These are phyloP conservation scores for Hypsopygia costalis DNA, from an alignment of 2,888 invertebrate genomes.

Conservation along the genomic window DNA sequence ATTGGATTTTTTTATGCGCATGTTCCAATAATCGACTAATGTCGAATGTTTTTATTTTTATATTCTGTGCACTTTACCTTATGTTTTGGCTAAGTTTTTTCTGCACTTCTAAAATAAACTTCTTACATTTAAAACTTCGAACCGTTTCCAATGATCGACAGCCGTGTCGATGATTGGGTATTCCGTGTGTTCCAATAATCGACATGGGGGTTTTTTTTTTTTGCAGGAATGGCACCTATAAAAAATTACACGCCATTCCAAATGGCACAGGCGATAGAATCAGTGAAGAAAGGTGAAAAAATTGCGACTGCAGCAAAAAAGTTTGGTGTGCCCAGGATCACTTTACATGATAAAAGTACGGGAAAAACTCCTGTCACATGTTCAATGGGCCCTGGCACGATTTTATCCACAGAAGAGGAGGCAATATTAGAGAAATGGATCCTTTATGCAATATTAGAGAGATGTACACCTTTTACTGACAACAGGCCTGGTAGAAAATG, in stretches of 20 bases:
- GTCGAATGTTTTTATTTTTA: constrained; percentile 6
- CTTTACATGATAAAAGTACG: constrained; percentile 14
- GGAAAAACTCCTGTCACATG: constrained; percentile 17
- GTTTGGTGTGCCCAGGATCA: constrained; percentile 16
- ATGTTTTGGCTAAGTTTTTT: constrained; percentile 4
- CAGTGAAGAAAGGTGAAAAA: constrained; percentile 16
- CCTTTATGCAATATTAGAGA: too few relatives aligned
- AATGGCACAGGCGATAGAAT: constrained; percentile 14
- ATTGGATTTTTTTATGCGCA: neutral
- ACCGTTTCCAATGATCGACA: constrained; percentile 16
- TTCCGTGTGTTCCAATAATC: constrained; percentile 11
- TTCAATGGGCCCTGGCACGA: constrained; percentile 16
- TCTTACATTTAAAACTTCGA: constrained; percentile 8
- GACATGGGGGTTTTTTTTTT: neutral
- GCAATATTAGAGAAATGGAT: constrained; percentile 17
- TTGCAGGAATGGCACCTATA: constrained; percentile 15
- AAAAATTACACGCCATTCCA: constrained; percentile 15
- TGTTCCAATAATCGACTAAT: constrained; percentile 6
- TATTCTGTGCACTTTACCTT: constrained; percentile 5
- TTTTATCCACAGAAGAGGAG: constrained; percentile 10
- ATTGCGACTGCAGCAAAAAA: constrained; percentile 14
- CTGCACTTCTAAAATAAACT: constrained; percentile 1
- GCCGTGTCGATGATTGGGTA: constrained; percentile 17
- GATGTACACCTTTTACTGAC: constrained; percentile 10
- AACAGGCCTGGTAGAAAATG: constrained; percentile 7